These are phyloP conservation scores for Fukomys damarensis DNA, from an alignment of 2,113 vertebrate species.

Conservation along the genomic window DNA sequence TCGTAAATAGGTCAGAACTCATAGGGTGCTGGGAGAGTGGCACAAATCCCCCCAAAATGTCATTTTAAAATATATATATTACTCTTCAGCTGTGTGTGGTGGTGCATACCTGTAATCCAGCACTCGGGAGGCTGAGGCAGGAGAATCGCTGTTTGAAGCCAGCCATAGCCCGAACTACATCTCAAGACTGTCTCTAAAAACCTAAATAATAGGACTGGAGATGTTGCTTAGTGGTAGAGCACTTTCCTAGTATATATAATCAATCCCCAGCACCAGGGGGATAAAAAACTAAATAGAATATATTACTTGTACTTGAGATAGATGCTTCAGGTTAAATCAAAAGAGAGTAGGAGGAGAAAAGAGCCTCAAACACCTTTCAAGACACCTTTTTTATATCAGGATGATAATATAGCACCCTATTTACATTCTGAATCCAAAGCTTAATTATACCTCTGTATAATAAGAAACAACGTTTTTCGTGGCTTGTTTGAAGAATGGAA, in stretches of 20 bases:
- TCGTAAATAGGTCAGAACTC: neutral
- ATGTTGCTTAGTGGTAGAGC: too few relatives aligned
- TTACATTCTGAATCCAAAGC: neutral
- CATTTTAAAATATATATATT: neutral
- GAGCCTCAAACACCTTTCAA: neutral
- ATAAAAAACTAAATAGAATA: neutral
- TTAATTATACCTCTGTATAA: neutral
- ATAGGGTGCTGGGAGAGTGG: neutral
- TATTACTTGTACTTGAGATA: neutral
- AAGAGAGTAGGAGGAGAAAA: neutral
- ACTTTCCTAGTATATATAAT: too few relatives aligned
- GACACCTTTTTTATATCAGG: neutral
- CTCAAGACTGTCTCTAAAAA: neutral
- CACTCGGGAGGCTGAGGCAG: neutral
- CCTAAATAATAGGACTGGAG: neutral
- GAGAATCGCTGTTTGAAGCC: neutral
- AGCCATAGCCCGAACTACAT: neutral
- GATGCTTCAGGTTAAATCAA: neutral
- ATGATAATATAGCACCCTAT: neutral
- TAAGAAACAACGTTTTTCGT: neutral
- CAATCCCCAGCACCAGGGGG: too few relatives aligned
- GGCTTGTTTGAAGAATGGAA: neutral
- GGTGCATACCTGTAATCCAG: neutral
- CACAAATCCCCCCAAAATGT: neutral
- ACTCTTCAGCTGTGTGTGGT: neutral